Evolutionary conservation across 2,888 invertebrate species (phyloP).

Genomic region (Lithosia quadra): DNA sequence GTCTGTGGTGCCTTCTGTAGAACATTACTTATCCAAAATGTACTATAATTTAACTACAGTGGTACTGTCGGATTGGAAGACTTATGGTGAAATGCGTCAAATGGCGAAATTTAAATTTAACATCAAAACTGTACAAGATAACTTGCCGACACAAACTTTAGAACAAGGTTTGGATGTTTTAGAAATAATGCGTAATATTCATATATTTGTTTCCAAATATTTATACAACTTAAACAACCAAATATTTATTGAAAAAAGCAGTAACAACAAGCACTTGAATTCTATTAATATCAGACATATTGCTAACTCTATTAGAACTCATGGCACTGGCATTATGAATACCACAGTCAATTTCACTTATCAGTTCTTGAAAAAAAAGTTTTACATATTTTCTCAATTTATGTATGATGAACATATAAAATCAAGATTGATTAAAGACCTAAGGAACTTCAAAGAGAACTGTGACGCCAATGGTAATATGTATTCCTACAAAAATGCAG

Average conservation of each 20-base stretch:
- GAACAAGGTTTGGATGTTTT: conserved; percentile 99
- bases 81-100: conserved; percentile 98
- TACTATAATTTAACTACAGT: conserved; percentile 99
- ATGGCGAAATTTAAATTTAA: conserved; percentile 95
- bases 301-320: conserved; percentile 98
- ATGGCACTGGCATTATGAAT: conserved; percentile 98
- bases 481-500: conserved; percentile 96
- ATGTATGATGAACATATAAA: conserved; percentile 99
- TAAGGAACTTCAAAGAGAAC: conserved; percentile 93
- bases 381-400: conserved; percentile 98
- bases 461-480: conserved; percentile 89
- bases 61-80: conserved; percentile 98
- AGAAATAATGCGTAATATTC: conserved; percentile 98
- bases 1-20: conserved; percentile 90
- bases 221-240: conserved; percentile 98
- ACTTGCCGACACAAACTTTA: conserved; percentile 97
- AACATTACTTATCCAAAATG: conserved; percentile 96
- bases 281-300: conserved; percentile 98
- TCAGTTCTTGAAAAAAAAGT: conserved; percentile 97
- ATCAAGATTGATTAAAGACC: conserved; percentile 96
- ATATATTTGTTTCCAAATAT: conserved; percentile 97
- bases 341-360: conserved; percentile 97
- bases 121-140: conserved; percentile 94
- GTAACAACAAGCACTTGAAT: conserved; percentile 97
- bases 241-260: conserved; percentile 96